Percentiles rank a stretch among this genome's conserved stretches.
Evolutionary conservation across 37 sponge, comb jelly and placozoan species (phyloP).

Genomic region (Beroe ovata): DNA sequence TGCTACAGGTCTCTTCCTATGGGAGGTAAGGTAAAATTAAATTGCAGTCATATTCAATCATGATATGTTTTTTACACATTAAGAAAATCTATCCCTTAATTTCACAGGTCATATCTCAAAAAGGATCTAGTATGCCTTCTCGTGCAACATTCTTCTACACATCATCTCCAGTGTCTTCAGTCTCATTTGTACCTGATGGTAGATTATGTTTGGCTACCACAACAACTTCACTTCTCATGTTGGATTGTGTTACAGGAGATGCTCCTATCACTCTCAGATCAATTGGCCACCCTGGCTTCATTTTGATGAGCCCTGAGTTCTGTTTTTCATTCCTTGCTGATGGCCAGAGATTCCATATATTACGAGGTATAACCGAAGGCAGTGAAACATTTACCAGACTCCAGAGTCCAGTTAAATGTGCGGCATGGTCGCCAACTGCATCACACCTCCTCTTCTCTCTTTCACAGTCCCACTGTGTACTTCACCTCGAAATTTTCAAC

Average conservation of each 20-base stretch:
- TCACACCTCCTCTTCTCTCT: slow-evolving; percentile 36
- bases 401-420: background rate
- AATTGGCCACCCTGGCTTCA: background rate
- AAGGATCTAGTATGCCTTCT: slow-evolving; percentile 59
- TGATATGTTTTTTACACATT: no score
- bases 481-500: background rate
- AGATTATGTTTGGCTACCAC: slow-evolving; percentile 41
- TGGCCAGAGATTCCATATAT: slow-evolving; percentile 39
- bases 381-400: slow-evolving; percentile 44
- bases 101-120: slow-evolving; percentile 47
- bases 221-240: background rate
- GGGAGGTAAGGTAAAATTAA: slow-evolving; percentile 39
- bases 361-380: slow-evolving; percentile 17
- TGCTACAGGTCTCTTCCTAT: slow-evolving; percentile 2
- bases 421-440: slow-evolving; percentile 19
- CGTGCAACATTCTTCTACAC: background rate
- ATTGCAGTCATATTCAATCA: no score
- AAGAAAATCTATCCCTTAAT: no score
- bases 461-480: background rate
- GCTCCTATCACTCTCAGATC: slow-evolving; percentile 2
- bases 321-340: slow-evolving; percentile 50
- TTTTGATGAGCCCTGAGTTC: slow-evolving; percentile 18
- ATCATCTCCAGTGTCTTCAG: background rate
- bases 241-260: slow-evolving; percentile 22
- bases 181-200: slow-evolving; percentile 35